phyloP scores from a whole-genome alignment of 1,140 invertebrate genomes.

The Microplitis mediator region DNA sequence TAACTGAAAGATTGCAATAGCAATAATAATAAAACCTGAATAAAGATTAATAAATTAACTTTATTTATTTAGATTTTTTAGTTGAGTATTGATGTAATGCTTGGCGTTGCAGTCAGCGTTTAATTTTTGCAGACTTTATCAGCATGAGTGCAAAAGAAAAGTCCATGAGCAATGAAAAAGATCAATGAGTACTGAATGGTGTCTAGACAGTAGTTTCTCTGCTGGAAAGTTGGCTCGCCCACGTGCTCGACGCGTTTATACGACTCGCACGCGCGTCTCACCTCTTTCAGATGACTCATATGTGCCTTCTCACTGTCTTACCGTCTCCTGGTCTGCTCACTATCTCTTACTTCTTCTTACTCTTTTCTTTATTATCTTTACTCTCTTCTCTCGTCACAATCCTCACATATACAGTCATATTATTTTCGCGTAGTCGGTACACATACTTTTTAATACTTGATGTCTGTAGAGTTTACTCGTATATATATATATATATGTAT shows the following conservation, averaged over 20 bases:
- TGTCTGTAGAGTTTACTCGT: too few species aligned
- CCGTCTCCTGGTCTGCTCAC: too few species aligned
- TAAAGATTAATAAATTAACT: too few species aligned
- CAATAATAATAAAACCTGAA: too few species aligned
- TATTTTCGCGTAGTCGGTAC: not conserved
- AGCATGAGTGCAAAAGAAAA: not conserved
- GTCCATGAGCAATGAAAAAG: slow-evolving; percentile 2
- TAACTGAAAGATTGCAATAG: too few species aligned
- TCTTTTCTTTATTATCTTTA: not conserved
- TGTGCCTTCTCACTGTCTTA: not conserved
- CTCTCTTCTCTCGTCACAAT: not conserved
- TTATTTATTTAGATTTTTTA: too few species aligned
- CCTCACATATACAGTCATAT: not conserved
- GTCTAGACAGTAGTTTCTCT: slow-evolving; percentile 40
- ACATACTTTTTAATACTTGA: not conserved
- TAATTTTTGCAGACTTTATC: too few species aligned
- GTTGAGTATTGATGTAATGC: too few species aligned
- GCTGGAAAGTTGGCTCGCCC: slow-evolving; percentile 17
- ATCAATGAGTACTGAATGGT: slow-evolving; percentile 47
- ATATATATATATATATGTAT: not conserved
- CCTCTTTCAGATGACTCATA: slow-evolving; percentile 9
- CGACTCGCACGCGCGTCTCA: slow-evolving; percentile 28
- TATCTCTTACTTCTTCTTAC: too few species aligned
- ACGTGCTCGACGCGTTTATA: slow-evolving; percentile 30
- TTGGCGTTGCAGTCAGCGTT: not conserved